These are phyloP conservation scores for Emys orbicularis DNA, from an alignment of 2,797 vertebrate genomes.

Conservation along the genomic window DNA sequence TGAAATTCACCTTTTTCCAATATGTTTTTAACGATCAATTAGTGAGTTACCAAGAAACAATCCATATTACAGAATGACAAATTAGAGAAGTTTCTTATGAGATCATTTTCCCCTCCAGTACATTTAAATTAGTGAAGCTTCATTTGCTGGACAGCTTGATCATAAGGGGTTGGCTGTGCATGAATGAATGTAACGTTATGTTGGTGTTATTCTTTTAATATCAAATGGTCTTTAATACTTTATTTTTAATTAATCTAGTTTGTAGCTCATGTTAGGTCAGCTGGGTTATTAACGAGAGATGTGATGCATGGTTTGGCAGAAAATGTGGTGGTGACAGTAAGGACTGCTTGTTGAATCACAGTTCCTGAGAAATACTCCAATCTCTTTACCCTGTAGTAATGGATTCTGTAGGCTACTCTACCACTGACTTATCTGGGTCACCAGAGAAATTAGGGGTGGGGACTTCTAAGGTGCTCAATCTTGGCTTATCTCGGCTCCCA, in stretches of 20 bases:
- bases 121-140: constrained; percentile 50
- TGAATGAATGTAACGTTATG: not conserved
- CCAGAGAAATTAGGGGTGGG: not conserved
- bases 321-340: not conserved
- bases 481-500: not conserved
- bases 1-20: constrained; percentile 31
- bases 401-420: not conserved
- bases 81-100: constrained; percentile 25
- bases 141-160: constrained; percentile 58
- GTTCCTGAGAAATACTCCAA: not conserved
- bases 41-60: constrained; percentile 21
- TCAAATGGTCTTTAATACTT: constrained; percentile 48
- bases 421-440: not conserved
- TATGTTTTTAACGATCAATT: constrained; percentile 50
- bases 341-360: not conserved
- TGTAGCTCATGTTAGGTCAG: constrained; percentile 46
- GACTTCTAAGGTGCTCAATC: not conserved
- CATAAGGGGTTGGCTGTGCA: constrained; percentile 30
- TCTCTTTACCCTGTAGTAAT: not conserved
- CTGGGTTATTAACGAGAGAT: constrained; percentile 49
- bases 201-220: constrained; percentile 39
- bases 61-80: constrained; percentile 24
- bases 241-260: constrained; percentile 44
- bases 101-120: not conserved
- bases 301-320: not conserved